Evolutionary conservation across 1,140 invertebrate genomes (phyloP), one percentile per base, ranked within the genome.

Genomic region (Brachystomella parvula): DNA sequence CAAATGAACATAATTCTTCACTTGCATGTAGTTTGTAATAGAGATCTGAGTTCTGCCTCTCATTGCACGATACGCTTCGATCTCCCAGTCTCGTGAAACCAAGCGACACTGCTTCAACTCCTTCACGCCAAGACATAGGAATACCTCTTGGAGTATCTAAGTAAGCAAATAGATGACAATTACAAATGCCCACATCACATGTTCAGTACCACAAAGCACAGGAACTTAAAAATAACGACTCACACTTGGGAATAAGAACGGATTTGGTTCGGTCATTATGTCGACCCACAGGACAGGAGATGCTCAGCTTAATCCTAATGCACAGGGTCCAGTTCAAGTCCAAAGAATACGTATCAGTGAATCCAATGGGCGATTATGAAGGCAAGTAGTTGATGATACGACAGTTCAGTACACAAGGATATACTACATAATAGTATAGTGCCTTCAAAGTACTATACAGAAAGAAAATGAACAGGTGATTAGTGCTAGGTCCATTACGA

Each of bases 41-140:
- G 30, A 19, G 3, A 62, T 32, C 15, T 17, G 6, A 29, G 35
- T 62, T 19, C 39, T 32, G 3, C 60, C 60, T 31, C 60, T 6
- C 30, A 62, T 39, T 2, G 39, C n/a, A 26, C 31, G 26, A 17
- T 44, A 44, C 19, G 21, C 21, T 62, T 62, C 60, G 2, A 12
- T 6, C 24, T 62, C 60, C 60, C 60, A 62, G 35, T 62, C 60
- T 44, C 39, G 32, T 19, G 31, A 62, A 9, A 47, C 33, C 3
- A 6, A 19, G 6, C 60, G 60, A 32, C 60, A 62, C 33, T 24
- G 24, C 35, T 62, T 62, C 60, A 24, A 12, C 15, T 62, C 30
- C 9, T 47, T 62, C 3, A 62, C 26, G 24, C 17, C 15, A 3
- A 62, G 15, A 39, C 19, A 24, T 24, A 19, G 3, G 30, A 62